Evolutionary conservation across 2,888 invertebrate genomes (phyloP).

Genomic region (Hydrotaea cyrtoneurina): DNA sequence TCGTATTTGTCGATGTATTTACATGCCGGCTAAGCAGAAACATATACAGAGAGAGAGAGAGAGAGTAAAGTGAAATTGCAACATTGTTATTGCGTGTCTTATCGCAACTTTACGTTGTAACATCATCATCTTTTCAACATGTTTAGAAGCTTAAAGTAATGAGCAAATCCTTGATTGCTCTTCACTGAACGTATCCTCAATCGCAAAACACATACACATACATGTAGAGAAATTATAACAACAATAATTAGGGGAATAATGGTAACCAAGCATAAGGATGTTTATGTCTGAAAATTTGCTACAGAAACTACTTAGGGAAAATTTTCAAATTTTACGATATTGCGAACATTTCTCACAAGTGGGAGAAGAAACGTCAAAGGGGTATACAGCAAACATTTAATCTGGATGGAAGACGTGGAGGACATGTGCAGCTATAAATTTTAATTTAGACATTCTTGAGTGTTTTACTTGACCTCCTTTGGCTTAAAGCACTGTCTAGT

Average conservation of each 20-base stretch:
- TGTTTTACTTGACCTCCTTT: slow-evolving; percentile 19
- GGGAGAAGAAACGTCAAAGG: neutral
- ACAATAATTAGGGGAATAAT: slow-evolving; percentile 18
- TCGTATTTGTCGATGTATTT: slow-evolving; percentile 14
- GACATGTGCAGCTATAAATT: neutral
- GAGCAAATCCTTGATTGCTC: slow-evolving; percentile 44
- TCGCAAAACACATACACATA: slow-evolving; percentile 19
- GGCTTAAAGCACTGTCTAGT: neutral
- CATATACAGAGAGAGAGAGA: no score
- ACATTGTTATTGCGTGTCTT: slow-evolving; percentile 64
- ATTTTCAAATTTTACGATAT: neutral
- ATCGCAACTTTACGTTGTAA: slow-evolving; percentile 52
- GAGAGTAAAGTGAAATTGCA: slow-evolving; percentile 46
- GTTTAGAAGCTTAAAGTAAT: slow-evolving; percentile 40
- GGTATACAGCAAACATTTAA: neutral
- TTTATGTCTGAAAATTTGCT: slow-evolving; percentile 2
- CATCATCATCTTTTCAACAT: slow-evolving; percentile 41
- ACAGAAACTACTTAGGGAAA: neutral
- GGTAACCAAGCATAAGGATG: neutral
- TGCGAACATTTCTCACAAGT: neutral
- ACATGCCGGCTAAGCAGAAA: slow-evolving; percentile 20
- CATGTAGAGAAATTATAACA: slow-evolving; percentile 19
- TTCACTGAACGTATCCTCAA: neutral
- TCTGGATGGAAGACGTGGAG: neutral
- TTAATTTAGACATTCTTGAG: neutral